Evolutionary conservation across 2,888 invertebrate genomes (phyloP).

Genomic region (Tachystola acroxantha): DNA sequence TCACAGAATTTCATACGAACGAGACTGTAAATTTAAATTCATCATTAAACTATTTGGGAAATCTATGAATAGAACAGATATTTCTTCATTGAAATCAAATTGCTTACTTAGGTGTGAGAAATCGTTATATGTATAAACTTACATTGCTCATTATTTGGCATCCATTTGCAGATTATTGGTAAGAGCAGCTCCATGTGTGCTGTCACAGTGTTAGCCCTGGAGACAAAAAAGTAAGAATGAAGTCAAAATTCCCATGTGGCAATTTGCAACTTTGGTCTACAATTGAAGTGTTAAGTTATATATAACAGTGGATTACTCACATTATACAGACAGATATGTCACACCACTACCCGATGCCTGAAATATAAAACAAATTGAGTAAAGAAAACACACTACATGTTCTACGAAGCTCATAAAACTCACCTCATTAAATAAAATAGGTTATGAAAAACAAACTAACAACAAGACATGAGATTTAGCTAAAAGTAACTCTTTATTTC

Average conservation of each 20-base stretch:
- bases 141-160: no score
- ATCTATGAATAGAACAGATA: background rate
- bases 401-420: slow-evolving; percentile 44
- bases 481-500: slow-evolving; percentile 73
- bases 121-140: no score
- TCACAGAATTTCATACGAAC: slow-evolving; percentile 54
- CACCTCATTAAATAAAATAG: slow-evolving; percentile 46
- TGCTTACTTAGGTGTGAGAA: no score
- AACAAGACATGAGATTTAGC: slow-evolving; percentile 39
- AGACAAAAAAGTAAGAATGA: no score
- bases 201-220: no score
- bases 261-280: no score
- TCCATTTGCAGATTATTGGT: no score
- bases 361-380: slow-evolving; percentile 62
- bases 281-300: no score
- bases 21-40: slow-evolving; percentile 38
- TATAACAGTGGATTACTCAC: background rate
- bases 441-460: slow-evolving; percentile 26
- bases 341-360: slow-evolving; percentile 28
- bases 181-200: no score
- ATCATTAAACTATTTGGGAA: slow-evolving; percentile 25
- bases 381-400: slow-evolving; percentile 56
- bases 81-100: no score
- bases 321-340: no score
- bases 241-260: no score